Conservation (phyloP, 2,888 invertebrate species). For the Mechanitis mazaeus region DNA sequence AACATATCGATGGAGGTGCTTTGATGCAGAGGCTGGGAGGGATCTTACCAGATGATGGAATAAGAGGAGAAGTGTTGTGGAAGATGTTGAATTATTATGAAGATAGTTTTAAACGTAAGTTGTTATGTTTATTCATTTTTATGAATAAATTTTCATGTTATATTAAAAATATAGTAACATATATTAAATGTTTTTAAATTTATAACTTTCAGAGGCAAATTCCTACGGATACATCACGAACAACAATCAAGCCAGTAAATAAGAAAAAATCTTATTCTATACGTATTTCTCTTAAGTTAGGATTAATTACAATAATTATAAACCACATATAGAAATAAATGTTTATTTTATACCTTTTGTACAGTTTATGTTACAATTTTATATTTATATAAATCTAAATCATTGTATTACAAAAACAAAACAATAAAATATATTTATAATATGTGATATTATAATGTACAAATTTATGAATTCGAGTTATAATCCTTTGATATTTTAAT, state of each 20-base stretch:
- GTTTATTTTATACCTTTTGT: constrained; percentile 4
- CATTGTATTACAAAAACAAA: background rate
- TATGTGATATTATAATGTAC: too few species aligned
- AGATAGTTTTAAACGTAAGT: constrained; percentile 80
- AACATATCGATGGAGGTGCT: constrained; percentile 75
- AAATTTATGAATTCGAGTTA: too few species aligned
- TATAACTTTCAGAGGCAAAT: constrained; percentile 72
- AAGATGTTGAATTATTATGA: constrained; percentile 82
- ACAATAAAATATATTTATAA: too few species aligned
- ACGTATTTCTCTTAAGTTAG: background rate
- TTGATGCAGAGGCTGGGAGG: constrained; percentile 83
- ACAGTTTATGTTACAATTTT: constrained; percentile 2
- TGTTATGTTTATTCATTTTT: background rate
- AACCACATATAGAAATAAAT: background rate
- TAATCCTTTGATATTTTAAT: too few species aligned
- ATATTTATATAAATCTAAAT: background rate
- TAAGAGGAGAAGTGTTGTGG: constrained; percentile 79
- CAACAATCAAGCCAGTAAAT: constrained; percentile 39
- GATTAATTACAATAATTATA: background rate
- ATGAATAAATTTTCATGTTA: too few species aligned
- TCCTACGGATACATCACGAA: constrained; percentile 72
- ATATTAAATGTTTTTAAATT: constrained; percentile 11
- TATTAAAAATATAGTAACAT: background rate
- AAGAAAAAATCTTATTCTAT: background rate
- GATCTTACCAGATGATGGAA: constrained; percentile 77